Evolutionary conservation across 1,140 invertebrate genomes (phyloP).

Genomic region (Ceratina australensis): DNA sequence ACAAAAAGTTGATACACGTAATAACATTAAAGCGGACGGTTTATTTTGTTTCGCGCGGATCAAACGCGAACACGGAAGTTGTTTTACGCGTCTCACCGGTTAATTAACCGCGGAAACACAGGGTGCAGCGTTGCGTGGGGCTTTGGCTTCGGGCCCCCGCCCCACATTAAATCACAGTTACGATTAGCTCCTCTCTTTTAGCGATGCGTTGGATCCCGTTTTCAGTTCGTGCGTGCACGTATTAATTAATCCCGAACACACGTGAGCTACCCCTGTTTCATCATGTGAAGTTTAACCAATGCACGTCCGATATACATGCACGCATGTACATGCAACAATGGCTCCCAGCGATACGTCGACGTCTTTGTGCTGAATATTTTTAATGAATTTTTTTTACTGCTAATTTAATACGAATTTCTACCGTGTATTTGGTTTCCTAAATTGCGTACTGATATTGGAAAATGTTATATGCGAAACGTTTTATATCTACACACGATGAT

Average conservation of each 20-base stretch:
- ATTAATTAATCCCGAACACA: conserved; percentile 58
- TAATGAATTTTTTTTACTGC: no score
- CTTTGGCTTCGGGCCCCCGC: background rate
- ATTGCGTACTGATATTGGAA: no score
- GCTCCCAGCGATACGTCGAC: no score
- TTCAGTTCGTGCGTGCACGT: conserved; percentile 14
- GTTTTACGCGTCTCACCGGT: conserved; percentile 13
- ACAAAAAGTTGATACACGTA: no score
- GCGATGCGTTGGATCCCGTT: conserved; percentile 19
- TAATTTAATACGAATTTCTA: no score
- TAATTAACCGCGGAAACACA: conserved; percentile 27
- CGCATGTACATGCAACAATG: no score
- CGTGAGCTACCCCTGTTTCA: conserved; percentile 30
- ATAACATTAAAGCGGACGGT: conserved; percentile 15
- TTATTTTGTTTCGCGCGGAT: background rate
- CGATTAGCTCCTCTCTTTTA: conserved; percentile 46
- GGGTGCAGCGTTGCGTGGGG: background rate
- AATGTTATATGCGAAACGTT: no score
- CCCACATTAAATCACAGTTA: conserved; percentile 38
- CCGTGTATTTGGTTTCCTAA: no score
- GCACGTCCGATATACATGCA: conserved; percentile 10
- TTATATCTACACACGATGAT: no score
- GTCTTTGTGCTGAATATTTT: no score
- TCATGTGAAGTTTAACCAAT: conserved; percentile 45
- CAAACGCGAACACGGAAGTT: background rate